A percentile compares a stretch with the other conserved stretches of the same genome.
Conservation (phyloP, 2,797 vertebrate genomes). For the Eutrigla gurnardus region DNA sequence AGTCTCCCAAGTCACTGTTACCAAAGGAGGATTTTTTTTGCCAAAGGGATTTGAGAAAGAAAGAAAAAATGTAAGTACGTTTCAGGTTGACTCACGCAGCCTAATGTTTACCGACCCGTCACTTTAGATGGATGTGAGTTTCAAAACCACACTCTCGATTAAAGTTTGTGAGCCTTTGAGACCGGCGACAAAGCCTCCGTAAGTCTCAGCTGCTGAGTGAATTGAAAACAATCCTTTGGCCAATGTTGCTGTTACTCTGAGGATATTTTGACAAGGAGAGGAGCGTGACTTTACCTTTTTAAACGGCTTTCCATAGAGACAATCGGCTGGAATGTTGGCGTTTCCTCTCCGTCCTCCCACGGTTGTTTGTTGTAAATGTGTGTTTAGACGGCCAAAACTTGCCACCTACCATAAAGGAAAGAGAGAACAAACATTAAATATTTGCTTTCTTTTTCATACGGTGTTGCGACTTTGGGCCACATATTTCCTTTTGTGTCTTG, state of each 20-base stretch:
- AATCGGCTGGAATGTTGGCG: constrained; percentile 69
- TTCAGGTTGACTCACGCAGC: constrained; percentile 60
- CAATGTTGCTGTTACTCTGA: constrained; percentile 38
- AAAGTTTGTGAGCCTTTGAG: constrained; percentile 44
- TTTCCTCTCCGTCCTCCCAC: constrained; percentile 59
- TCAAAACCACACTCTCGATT: constrained; percentile 40
- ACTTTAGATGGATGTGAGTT: constrained; percentile 63
- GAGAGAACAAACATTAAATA: constrained; percentile 83
- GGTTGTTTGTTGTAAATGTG: constrained; percentile 81
- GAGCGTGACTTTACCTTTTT: constrained; percentile 35
- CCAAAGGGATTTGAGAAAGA: constrained; percentile 8
- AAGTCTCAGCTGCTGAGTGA: constrained; percentile 34
- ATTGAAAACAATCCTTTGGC: constrained; percentile 50
- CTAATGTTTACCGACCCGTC: constrained; percentile 58
- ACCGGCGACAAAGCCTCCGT: constrained; percentile 29
- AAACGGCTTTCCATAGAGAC: constrained; percentile 57
- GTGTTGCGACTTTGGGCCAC: constrained; percentile 75
- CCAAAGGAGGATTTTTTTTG: not conserved
- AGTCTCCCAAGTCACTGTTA: not conserved
- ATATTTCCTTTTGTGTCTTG: constrained; percentile 79
- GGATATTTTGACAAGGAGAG: constrained; percentile 35
- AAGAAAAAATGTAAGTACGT: constrained; percentile 44
- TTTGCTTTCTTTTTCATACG: constrained; percentile 78
- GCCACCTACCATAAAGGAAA: constrained; percentile 79
- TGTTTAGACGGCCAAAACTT: constrained; percentile 76